A percentile compares a stretch with the other conserved stretches of the same genome.
Conservation (phyloP, 2,113 vertebrate species). For the Artemisiospiza belli region DNA sequence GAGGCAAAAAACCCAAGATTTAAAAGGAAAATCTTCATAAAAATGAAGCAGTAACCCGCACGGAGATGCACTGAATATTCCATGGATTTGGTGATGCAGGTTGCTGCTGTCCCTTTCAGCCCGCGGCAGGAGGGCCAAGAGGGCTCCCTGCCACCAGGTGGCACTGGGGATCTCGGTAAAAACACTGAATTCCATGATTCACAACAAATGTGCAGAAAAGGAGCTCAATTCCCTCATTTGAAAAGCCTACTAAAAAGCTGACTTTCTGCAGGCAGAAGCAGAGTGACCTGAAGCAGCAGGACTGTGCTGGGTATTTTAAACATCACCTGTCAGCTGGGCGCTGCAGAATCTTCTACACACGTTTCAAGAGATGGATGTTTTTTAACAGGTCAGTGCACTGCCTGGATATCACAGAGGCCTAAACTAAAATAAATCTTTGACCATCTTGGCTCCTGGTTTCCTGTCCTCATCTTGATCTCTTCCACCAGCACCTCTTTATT, state of each 20-base stretch:
- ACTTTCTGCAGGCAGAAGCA: background rate
- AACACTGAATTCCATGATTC: background rate
- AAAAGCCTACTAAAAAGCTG: background rate
- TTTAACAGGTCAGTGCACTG: background rate
- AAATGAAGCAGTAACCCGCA: background rate
- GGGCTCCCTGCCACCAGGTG: constrained; percentile 29
- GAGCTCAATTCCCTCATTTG: background rate
- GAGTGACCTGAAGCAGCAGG: background rate
- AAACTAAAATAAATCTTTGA: background rate
- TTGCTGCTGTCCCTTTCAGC: background rate
- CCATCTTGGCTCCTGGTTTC: background rate
- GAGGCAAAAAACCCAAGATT: background rate
- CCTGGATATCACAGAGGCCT: background rate
- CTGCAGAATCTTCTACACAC: background rate
- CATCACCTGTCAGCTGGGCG: fast-evolving
- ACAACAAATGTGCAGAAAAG: fast-evolving
- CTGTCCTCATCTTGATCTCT: background rate
- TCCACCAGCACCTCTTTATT: background rate
- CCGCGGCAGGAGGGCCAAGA: background rate
- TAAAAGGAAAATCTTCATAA: background rate
- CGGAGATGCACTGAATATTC: background rate
- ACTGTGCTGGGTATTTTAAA: background rate
- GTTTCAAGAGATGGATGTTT: background rate
- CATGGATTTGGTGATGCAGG: background rate
- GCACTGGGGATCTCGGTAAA: background rate